Conservation (phyloP, 2,888 invertebrate genomes). For the Automeris io region DNA sequence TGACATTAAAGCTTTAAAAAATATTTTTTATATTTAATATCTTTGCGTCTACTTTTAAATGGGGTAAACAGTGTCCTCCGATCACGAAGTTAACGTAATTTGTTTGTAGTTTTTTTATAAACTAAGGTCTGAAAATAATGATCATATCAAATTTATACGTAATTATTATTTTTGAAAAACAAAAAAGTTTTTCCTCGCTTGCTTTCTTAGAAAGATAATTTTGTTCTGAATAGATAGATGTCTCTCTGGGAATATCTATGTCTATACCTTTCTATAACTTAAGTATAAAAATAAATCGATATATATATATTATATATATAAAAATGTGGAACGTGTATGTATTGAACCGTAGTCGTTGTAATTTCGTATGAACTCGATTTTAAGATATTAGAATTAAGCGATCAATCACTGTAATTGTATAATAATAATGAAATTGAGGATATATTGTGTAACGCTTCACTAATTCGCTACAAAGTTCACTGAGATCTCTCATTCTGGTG, state of each 20-base stretch:
- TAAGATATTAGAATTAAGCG: slow-evolving; percentile 46
- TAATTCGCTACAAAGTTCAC: slow-evolving; percentile 19
- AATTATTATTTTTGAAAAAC: slow-evolving; percentile 39
- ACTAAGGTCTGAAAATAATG: slow-evolving; percentile 48
- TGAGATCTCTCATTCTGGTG: slow-evolving; percentile 9
- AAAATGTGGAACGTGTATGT: slow-evolving; percentile 42
- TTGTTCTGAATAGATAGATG: slow-evolving; percentile 29
- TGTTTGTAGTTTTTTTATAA: slow-evolving; percentile 40
- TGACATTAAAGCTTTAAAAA: no score
- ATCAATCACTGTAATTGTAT: slow-evolving; percentile 58
- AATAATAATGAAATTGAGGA: slow-evolving; percentile 39
- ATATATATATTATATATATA: slow-evolving; percentile 13
- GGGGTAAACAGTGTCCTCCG: not conserved
- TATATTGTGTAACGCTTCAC: slow-evolving; percentile 35
- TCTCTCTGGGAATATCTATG: slow-evolving; percentile 38
- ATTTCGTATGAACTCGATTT: slow-evolving; percentile 62
- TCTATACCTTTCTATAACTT: slow-evolving; percentile 43
- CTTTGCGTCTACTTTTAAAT: no score
- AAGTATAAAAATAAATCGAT: slow-evolving; percentile 34
- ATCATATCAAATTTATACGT: slow-evolving; percentile 77
- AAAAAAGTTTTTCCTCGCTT: no score
- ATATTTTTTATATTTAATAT: no score
- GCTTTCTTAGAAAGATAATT: slow-evolving; percentile 48
- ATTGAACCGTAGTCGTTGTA: slow-evolving; percentile 63
- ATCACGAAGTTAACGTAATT: not conserved